These are phyloP conservation scores for Muntiacus reevesi DNA, from an alignment of 2,113 vertebrate genomes.

Conservation along the genomic window DNA sequence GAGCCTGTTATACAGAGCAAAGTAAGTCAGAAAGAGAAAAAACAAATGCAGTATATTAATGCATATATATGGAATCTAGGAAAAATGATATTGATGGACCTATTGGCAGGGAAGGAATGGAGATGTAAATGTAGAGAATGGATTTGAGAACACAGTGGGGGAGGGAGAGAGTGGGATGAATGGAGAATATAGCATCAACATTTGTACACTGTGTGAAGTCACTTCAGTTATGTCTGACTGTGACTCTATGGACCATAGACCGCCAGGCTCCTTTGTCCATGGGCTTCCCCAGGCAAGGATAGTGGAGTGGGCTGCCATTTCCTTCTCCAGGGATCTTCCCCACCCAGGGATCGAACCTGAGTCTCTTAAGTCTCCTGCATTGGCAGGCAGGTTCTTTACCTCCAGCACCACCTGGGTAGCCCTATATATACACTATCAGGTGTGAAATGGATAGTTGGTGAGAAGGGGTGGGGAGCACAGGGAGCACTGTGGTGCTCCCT, in stretches of 20 bases:
- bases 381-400: neutral
- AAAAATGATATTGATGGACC: neutral
- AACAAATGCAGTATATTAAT: neutral
- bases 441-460: neutral
- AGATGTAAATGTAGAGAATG: neutral
- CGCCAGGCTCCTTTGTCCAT: neutral
- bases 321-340: neutral
- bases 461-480: neutral
- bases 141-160: neutral
- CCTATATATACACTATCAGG: neutral
- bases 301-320: neutral
- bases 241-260: neutral
- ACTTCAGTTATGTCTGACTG: neutral
- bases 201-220: neutral
- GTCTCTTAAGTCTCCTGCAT: neutral
- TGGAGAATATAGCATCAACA: neutral
- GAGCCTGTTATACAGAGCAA: neutral
- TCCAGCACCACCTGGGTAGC: neutral
- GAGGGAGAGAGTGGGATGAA: neutral
- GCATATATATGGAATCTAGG: neutral
- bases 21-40: neutral
- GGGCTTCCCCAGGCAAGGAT: neutral
- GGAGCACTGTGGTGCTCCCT: neutral
- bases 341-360: neutral
- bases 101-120: neutral